A percentile compares a stretch with the other conserved stretches of the same genome.
Evolutionary conservation across 2,113 vertebrate genomes (phyloP).

Genomic region (Poeciliopsis prolifica): DNA sequence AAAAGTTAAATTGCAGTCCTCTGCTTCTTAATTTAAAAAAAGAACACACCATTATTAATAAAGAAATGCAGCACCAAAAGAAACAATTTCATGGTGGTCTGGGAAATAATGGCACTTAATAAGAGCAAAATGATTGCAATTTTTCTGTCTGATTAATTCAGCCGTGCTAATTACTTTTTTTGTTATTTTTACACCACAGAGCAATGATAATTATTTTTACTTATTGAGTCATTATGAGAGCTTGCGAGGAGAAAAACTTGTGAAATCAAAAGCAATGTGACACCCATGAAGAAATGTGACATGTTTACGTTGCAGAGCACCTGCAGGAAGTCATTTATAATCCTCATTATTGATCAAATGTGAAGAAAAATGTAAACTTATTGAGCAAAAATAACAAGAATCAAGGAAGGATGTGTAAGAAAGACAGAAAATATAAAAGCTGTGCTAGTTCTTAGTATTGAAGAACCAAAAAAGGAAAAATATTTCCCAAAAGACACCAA

Average conservation of each 20-base stretch:
- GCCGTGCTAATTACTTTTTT: constrained; percentile 65
- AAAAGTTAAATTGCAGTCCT: constrained; percentile 19
- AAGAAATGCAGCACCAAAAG: constrained; percentile 31
- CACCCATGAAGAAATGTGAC: constrained; percentile 4
- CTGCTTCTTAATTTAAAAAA: constrained; percentile 29
- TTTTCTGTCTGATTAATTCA: constrained; percentile 76
- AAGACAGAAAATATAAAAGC: neutral
- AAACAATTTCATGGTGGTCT: constrained; percentile 67
- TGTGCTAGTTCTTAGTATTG: neutral
- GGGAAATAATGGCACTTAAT: constrained; percentile 72
- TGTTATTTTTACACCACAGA: constrained; percentile 39
- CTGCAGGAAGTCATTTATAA: neutral
- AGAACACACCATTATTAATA: constrained; percentile 36
- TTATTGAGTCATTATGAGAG: constrained; percentile 40
- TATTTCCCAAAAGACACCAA: constrained; percentile 4
- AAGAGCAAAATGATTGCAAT: constrained; percentile 73
- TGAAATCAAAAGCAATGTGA: constrained; percentile 21
- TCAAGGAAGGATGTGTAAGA: neutral
- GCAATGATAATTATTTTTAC: constrained; percentile 65
- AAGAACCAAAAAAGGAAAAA: constrained; percentile 20
- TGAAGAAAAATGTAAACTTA: neutral
- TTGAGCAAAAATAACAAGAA: neutral
- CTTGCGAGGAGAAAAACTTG: constrained; percentile 5
- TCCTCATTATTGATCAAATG: neutral
- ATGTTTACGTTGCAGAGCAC: neutral